Percentiles rank a stretch among this genome's conserved stretches.
These are phyloP conservation scores for Onychomys leucogaster DNA, from an alignment of 2,797 vertebrate species.

Conservation along the genomic window DNA sequence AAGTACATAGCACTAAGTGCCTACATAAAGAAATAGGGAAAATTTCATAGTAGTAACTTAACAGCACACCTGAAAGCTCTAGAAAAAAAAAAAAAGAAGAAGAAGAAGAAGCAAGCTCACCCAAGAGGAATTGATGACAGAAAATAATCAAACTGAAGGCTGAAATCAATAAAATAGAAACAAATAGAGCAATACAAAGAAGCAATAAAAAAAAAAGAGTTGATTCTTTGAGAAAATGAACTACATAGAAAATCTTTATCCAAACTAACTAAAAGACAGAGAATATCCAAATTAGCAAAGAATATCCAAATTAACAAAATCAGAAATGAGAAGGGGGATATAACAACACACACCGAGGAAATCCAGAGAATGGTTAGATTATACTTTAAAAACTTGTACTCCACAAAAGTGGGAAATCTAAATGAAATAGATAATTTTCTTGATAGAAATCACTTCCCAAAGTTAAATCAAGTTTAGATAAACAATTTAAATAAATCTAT, in stretches of 20 bases:
- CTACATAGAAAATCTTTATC: not conserved
- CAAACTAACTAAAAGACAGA: not conserved
- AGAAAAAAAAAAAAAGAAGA: no score
- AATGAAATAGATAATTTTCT: not conserved
- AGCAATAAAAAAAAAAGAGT: not conserved
- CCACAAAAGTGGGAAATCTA: not conserved
- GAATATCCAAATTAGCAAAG: not conserved
- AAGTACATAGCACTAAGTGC: no score
- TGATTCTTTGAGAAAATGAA: not conserved
- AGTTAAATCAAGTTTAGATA: not conserved
- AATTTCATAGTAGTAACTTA: no score
- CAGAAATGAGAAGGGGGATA: not conserved
- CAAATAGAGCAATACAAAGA: not conserved
- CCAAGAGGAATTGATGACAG: no score
- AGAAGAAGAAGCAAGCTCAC: no score
- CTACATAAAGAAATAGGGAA: no score
- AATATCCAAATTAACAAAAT: not conserved
- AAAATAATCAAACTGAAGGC: not conserved
- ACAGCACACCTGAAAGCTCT: no score
- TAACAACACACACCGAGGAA: not conserved
- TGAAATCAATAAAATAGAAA: not conserved
- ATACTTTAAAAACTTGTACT: not conserved
- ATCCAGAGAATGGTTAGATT: not conserved
- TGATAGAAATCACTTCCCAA: not conserved
- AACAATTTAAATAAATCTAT: not conserved